Evolutionary conservation across 2,113 vertebrate genomes (phyloP).

Genomic region (Stictonetta naevosa): DNA sequence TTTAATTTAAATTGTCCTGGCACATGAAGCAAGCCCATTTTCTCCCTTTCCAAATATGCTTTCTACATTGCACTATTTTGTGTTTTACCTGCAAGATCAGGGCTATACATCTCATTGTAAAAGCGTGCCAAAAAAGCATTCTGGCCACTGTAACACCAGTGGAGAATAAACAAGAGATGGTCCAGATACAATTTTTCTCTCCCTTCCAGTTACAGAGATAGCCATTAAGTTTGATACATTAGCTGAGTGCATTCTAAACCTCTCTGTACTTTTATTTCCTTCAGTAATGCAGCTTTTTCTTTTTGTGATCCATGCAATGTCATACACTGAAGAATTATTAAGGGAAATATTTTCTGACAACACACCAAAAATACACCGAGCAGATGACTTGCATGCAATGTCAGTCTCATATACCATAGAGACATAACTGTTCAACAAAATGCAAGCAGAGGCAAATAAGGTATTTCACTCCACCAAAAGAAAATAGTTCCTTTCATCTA

Average conservation of each 20-base stretch:
- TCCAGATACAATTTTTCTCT: neutral
- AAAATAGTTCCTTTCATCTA: constrained; percentile 56
- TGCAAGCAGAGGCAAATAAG: constrained; percentile 51
- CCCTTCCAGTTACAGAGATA: neutral
- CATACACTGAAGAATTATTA: constrained; percentile 14
- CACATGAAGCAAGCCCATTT: neutral
- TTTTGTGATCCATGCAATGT: neutral
- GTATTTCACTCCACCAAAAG: constrained; percentile 36
- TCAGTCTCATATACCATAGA: constrained; percentile 35
- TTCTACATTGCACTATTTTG: neutral
- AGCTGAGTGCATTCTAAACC: neutral
- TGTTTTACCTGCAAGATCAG: constrained; percentile 29
- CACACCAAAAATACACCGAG: constrained; percentile 25
- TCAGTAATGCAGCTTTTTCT: neutral
- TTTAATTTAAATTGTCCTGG: neutral
- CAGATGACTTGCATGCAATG: constrained; percentile 25
- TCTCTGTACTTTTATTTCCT: neutral
- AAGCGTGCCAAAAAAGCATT: neutral
- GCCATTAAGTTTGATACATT: neutral
- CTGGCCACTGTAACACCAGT: neutral
- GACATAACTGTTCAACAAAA: constrained; percentile 32
- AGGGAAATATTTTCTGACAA: constrained; percentile 43
- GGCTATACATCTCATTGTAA: neutral
- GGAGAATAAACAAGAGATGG: constrained; percentile 9
- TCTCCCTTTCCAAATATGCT: neutral